phyloP scores from a whole-genome alignment of 2,888 invertebrate genomes.

The Copidosoma aretas region DNA sequence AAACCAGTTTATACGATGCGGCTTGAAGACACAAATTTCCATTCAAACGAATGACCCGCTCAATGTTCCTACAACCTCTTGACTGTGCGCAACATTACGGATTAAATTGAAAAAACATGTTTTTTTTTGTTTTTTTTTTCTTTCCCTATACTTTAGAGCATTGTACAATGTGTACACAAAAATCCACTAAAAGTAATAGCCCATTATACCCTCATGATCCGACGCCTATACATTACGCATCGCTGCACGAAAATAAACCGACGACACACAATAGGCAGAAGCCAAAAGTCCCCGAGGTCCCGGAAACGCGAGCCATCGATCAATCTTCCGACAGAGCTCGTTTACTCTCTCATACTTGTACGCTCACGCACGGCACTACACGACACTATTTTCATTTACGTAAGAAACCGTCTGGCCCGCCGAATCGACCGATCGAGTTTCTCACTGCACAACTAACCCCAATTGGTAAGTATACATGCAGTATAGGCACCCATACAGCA shows the following conservation, averaged over 20 bases:
- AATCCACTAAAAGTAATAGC: background rate
- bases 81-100: too few species aligned
- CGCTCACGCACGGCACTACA: too few species aligned
- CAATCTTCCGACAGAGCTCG: slow-evolving; percentile 1
- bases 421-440: slow-evolving; percentile 15
- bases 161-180: background rate
- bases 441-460: background rate
- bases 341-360: too few species aligned
- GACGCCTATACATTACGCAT: too few species aligned
- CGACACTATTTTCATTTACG: background rate
- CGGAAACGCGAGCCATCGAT: slow-evolving; percentile 24
- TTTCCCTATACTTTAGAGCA: too few species aligned
- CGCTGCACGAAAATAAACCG: background rate
- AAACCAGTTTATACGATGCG: too few species aligned
- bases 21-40: too few species aligned
- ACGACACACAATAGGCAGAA: background rate
- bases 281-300: slow-evolving; percentile 1
- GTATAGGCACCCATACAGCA: too few species aligned
- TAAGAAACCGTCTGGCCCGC: background rate
- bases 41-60: too few species aligned
- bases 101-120: too few species aligned
- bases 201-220: background rate
- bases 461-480: background rate
- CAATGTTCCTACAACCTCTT: too few species aligned
- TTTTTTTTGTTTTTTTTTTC: too few species aligned